Evolutionary conservation across 2,888 invertebrate species (phyloP).

Genomic region (Antitype chi): DNA sequence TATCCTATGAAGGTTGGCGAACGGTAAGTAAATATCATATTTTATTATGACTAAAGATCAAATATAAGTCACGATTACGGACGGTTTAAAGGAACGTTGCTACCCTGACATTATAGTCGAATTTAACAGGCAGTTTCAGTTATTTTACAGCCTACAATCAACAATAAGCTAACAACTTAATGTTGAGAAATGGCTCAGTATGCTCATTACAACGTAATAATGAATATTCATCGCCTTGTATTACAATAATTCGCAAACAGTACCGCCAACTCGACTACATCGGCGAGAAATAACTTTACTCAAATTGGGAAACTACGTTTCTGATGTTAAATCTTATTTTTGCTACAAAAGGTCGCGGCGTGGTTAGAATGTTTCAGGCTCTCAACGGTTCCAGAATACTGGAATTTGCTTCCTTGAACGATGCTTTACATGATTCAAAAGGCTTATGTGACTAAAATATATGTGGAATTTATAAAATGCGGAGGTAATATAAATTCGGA

Average conservation of each 20-base stretch:
- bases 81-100: neutral
- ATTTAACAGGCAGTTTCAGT: constrained; percentile 23
- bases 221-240: constrained; percentile 54
- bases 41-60: too few relatives aligned
- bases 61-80: neutral
- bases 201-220: constrained; percentile 49
- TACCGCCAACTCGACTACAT: constrained; percentile 32
- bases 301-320: constrained; percentile 58
- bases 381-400: constrained; percentile 26
- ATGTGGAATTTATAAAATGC: constrained; percentile 24
- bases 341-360: constrained; percentile 27
- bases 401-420: constrained; percentile 31
- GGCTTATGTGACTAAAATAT: constrained; percentile 24
- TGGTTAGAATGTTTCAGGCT: constrained; percentile 42
- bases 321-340: constrained; percentile 57
- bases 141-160: constrained; percentile 20
- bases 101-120: neutral
- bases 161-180: constrained; percentile 29
- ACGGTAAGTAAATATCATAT: too few relatives aligned
- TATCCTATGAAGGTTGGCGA: too few relatives aligned
- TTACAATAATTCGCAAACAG: constrained; percentile 50
- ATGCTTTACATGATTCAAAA: constrained; percentile 25
- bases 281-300: constrained; percentile 46
- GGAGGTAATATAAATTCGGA: constrained; percentile 25
- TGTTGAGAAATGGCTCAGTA: constrained; percentile 29